Evolutionary conservation across 2,113 vertebrate species (phyloP).

Genomic region (Micromys minutus): DNA sequence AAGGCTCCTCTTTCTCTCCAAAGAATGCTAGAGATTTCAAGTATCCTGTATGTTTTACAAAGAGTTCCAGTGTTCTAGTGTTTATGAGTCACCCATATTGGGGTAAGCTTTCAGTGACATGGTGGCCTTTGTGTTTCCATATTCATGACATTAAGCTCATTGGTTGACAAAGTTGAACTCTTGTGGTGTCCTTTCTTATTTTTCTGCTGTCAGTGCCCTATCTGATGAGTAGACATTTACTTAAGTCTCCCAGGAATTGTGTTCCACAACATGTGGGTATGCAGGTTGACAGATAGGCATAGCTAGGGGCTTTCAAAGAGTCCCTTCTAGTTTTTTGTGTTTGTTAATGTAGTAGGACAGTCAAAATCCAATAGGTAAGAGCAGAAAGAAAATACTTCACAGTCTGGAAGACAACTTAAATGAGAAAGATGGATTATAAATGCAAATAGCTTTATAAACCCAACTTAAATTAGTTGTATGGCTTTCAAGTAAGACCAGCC

Average conservation of each 20-base stretch:
- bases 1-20: neutral
- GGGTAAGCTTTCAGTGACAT: neutral
- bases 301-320: neutral
- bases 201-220: neutral
- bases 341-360: neutral
- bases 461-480: neutral
- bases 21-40: neutral
- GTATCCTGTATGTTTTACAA: neutral
- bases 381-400: neutral
- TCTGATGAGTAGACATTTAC: neutral
- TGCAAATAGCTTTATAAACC: too few species aligned
- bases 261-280: neutral
- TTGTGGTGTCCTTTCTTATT: neutral
- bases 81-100: neutral
- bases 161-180: neutral
- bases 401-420: neutral
- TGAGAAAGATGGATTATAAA: neutral
- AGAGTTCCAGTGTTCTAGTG: neutral
- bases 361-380: neutral
- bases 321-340: neutral
- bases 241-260: neutral
- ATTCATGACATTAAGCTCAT: too few species aligned
- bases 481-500: neutral
- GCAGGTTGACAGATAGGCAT: neutral
- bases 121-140: neutral